A percentile compares a stretch with the other conserved stretches of the same genome.
Conservation (phyloP, 2,888 invertebrate species). For the Branchellion lobata region DNA sequence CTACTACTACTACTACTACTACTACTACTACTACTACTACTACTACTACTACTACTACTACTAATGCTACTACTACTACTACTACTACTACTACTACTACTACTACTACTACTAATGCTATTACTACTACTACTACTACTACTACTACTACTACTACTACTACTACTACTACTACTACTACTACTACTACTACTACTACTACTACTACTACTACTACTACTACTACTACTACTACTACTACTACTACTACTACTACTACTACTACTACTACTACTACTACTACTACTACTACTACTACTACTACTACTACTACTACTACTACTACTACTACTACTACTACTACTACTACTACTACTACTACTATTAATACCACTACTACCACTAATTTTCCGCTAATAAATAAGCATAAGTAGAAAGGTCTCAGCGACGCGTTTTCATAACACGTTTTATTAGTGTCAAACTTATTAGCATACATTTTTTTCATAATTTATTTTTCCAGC, state of each 20-base stretch:
- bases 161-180: slow-evolving; percentile 37
- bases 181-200: slow-evolving; percentile 35
- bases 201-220: slow-evolving; percentile 37
- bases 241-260: not conserved
- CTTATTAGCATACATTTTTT: too few relatives aligned
- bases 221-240: slow-evolving; percentile 38
- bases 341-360: slow-evolving; percentile 21
- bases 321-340: slow-evolving; percentile 13
- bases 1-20: slow-evolving; percentile 6
- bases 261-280: too few relatives aligned
- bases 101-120: slow-evolving; percentile 10
- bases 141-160: slow-evolving; percentile 28
- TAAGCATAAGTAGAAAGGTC: too few relatives aligned
- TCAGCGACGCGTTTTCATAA: too few relatives aligned
- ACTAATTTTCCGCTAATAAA: slow-evolving; percentile 5
- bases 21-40: slow-evolving; percentile 21
- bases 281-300: slow-evolving; percentile 15
- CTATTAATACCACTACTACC: not conserved
- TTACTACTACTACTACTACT: slow-evolving; percentile 19
- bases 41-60: slow-evolving; percentile 38
- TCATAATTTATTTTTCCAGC: too few relatives aligned
- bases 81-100: slow-evolving; percentile 33
- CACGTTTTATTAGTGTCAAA: too few relatives aligned
- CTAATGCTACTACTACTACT: slow-evolving; percentile 36
- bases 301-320: too few relatives aligned